phyloP scores from a whole-genome alignment of 2,797 vertebrate genomes.

The Oceanodroma leucorhoa region DNA sequence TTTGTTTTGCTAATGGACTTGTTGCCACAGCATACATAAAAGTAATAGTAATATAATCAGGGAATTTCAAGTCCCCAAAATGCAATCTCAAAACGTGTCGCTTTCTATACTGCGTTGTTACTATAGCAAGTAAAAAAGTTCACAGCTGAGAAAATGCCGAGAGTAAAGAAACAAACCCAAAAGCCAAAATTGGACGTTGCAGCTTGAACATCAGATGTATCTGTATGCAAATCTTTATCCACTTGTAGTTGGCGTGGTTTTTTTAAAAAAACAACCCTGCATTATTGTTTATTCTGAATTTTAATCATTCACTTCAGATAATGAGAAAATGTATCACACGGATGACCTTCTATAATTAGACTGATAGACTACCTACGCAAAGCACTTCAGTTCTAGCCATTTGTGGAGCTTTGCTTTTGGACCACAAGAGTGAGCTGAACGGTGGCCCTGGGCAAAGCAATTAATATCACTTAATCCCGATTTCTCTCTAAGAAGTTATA shows the following conservation, averaged over 20 bases:
- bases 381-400: background rate
- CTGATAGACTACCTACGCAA: background rate
- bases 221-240: background rate
- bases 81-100: background rate
- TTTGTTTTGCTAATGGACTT: constrained; percentile 43
- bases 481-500: background rate
- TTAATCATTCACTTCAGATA: background rate
- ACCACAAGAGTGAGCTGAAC: background rate
- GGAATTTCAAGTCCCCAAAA: constrained; percentile 61
- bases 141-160: background rate
- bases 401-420: background rate
- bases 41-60: constrained; percentile 38
- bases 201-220: background rate
- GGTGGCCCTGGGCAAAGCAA: background rate
- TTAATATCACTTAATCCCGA: background rate
- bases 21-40: background rate
- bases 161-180: background rate
- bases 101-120: background rate
- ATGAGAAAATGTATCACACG: background rate
- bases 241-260: background rate
- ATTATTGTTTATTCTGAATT: background rate
- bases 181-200: background rate
- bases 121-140: background rate
- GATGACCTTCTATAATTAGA: background rate
- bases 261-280: background rate